Evolutionary conservation across 2,797 vertebrate species (phyloP).

Genomic region (Cirrhinus molitorella): DNA sequence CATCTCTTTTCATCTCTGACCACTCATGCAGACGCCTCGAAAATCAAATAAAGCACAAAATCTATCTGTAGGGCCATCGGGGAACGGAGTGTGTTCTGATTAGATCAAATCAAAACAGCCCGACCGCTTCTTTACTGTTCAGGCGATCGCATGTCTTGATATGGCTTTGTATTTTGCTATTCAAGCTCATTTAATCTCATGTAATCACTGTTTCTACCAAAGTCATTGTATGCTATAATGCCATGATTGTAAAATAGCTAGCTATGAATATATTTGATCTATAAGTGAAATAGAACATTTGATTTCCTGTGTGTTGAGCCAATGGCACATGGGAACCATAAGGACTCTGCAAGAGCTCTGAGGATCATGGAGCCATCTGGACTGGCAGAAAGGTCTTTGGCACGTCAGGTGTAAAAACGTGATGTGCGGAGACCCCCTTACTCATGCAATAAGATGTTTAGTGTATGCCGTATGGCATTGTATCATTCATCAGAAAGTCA

Average conservation of each 20-base stretch:
- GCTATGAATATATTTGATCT: conserved; percentile 17
- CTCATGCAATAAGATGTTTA: conserved; percentile 24
- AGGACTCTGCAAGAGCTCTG: conserved; percentile 39
- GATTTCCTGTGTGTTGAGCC: conserved; percentile 38
- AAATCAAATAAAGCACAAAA: conserved; percentile 39
- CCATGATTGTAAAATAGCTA: not conserved
- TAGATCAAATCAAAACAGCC: conserved; percentile 12
- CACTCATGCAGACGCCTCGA: conserved; percentile 16
- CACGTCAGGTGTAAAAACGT: conserved; percentile 30
- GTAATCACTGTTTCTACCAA: not conserved
- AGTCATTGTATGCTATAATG: conserved; percentile 5
- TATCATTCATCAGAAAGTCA: conserved; percentile 1
- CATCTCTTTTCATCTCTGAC: conserved; percentile 43
- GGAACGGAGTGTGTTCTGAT: conserved; percentile 5
- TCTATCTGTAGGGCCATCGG: not conserved
- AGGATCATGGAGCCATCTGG: conserved; percentile 42
- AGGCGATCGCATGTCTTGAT: not conserved
- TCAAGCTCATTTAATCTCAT: conserved; percentile 21
- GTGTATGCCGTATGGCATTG: not conserved
- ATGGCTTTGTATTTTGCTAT: conserved; percentile 17
- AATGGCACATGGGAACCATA: conserved; percentile 38
- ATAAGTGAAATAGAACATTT: conserved; percentile 23
- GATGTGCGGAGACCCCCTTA: conserved; percentile 17
- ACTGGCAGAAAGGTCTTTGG: conserved; percentile 8
- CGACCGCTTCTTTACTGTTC: not conserved